Percentiles rank a stretch among this genome's conserved stretches.
Conservation (phyloP, 2,888 invertebrate species). For the Tubulanus polymorphus region DNA sequence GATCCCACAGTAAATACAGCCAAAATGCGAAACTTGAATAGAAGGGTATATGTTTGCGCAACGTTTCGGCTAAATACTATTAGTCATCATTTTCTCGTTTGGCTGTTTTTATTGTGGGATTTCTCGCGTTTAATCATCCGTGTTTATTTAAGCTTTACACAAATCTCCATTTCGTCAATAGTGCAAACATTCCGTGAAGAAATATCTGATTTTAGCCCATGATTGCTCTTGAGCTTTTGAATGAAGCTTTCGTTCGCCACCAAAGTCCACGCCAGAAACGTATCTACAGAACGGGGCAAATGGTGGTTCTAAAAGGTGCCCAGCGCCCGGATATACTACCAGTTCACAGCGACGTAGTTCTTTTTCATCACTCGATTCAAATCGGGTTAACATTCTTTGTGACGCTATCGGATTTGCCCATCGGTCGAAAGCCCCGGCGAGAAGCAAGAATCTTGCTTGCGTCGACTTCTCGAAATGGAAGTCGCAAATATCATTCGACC, state of each 20-base stretch:
- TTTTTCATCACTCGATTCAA: too few relatives aligned
- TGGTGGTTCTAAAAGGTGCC: constrained; percentile 40
- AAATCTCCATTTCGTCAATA: too few relatives aligned
- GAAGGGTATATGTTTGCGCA: too few relatives aligned
- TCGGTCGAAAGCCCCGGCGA: constrained; percentile 11
- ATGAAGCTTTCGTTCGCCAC: constrained; percentile 10
- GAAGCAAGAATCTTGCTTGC: constrained; percentile 11
- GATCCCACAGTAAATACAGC: too few relatives aligned
- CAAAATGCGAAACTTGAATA: too few relatives aligned
- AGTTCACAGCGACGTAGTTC: constrained; percentile 20
- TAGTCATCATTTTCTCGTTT: too few relatives aligned
- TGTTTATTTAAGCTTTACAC: too few relatives aligned
- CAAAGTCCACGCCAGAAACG: too few relatives aligned
- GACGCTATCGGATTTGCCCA: background rate
- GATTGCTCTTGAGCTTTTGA: constrained; percentile 13
- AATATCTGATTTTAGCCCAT: constrained; percentile 11
- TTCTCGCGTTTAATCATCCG: too few relatives aligned
- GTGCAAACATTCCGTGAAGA: constrained; percentile 5
- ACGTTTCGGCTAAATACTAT: too few relatives aligned
- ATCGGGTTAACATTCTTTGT: too few relatives aligned
- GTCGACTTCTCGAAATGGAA: constrained; percentile 10
- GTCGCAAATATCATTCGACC: background rate
- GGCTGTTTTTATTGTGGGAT: too few relatives aligned
- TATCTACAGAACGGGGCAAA: constrained; percentile 27
- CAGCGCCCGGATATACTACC: constrained; percentile 28